phyloP scores from a whole-genome alignment of 2,113 vertebrate genomes.

The Xiphophorus maculatus region DNA sequence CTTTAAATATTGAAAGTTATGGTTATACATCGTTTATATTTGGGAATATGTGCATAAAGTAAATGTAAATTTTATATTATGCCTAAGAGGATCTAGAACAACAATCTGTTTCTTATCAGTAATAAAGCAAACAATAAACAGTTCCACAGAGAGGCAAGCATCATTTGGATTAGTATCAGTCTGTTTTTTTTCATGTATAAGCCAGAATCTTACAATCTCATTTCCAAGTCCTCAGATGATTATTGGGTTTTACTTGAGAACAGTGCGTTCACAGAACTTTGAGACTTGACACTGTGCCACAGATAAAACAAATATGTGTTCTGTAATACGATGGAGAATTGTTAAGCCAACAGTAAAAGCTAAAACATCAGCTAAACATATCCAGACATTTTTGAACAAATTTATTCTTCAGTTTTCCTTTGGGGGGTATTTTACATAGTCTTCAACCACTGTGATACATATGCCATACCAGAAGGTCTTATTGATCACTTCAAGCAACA shows the following conservation, averaged over 20 bases:
- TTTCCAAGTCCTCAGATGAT: not conserved
- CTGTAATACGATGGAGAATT: not conserved
- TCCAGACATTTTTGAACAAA: not conserved
- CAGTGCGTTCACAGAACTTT: no score
- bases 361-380: not conserved
- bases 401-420: not conserved
- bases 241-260: no score
- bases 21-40: conserved; percentile 14
- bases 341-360: not conserved
- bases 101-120: not conserved
- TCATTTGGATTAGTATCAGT: not conserved
- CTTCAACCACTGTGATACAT: not conserved
- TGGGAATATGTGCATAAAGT: not conserved
- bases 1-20: not conserved
- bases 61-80: not conserved
- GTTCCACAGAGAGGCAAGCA: not conserved
- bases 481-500: not conserved
- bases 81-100: not conserved
- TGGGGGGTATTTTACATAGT: not conserved
- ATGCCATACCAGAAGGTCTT: not conserved
- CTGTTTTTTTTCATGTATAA: not conserved
- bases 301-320: no score
- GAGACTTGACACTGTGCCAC: no score
- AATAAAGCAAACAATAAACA: not conserved
- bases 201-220: not conserved